phyloP scores from a whole-genome alignment of 2,888 invertebrate species.

The Lochmaea crataegi region DNA sequence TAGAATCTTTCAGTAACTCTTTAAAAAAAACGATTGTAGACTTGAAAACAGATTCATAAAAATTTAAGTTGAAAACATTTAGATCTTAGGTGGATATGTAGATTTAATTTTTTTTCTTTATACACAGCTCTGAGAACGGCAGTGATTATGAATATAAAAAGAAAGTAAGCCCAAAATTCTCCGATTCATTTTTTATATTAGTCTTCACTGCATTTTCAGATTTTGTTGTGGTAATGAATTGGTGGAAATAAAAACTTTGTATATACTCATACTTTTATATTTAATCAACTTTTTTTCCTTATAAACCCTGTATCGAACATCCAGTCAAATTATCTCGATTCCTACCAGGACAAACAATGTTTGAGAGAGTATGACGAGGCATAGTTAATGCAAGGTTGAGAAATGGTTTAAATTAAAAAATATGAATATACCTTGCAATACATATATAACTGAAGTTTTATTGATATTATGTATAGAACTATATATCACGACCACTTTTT shows the following conservation, averaged over 20 bases:
- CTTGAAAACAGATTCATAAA: slow-evolving; percentile 18
- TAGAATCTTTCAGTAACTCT: slow-evolving; percentile 22
- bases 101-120: slow-evolving; percentile 30
- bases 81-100: slow-evolving; percentile 32
- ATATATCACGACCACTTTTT: neutral
- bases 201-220: slow-evolving; percentile 51
- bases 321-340: no score
- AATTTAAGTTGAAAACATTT: slow-evolving; percentile 41
- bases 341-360: no score
- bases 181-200: slow-evolving; percentile 52
- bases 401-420: no score
- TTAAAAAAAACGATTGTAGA: slow-evolving; percentile 14
- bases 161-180: slow-evolving; percentile 63
- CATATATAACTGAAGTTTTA: neutral
- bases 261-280: neutral
- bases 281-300: neutral
- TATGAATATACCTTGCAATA: no score
- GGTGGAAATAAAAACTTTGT: slow-evolving; percentile 43
- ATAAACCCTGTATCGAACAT: no score
- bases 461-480: neutral
- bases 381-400: no score
- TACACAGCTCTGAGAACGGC: slow-evolving; percentile 53
- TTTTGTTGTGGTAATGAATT: slow-evolving; percentile 37
- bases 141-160: slow-evolving; percentile 54
- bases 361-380: no score